Evolutionary conservation across 2,113 vertebrate genomes (phyloP).

Genomic region (Pungitius pungitius): DNA sequence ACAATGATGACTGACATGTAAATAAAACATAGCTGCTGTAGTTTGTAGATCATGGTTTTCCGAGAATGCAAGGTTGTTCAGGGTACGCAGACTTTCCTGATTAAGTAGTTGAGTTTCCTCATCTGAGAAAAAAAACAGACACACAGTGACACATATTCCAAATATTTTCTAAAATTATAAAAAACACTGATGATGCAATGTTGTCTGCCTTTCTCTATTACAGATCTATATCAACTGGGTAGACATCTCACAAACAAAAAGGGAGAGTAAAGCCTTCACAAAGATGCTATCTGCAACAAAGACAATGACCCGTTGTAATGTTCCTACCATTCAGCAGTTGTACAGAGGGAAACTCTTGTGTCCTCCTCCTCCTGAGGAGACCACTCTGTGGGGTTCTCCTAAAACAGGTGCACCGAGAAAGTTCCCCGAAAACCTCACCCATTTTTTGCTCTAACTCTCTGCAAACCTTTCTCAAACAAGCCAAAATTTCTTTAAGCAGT

Average conservation of each 20-base stretch:
- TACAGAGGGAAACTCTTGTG: conserved; percentile 47
- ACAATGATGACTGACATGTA: conserved; percentile 83
- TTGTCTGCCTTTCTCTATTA: neutral
- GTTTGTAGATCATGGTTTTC: conserved; percentile 79
- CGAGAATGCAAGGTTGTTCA: conserved; percentile 80
- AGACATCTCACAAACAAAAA: neutral
- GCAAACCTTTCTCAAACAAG: conserved; percentile 60
- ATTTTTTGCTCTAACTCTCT: conserved; percentile 64
- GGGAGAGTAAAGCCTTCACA: neutral
- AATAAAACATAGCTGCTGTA: conserved; percentile 81
- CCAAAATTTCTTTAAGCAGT: conserved; percentile 67
- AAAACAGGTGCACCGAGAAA: conserved; percentile 73
- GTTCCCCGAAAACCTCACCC: conserved; percentile 63
- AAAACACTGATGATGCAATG: neutral
- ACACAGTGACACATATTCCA: too few relatives aligned
- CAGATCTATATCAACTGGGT: neutral
- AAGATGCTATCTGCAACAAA: conserved; percentile 10
- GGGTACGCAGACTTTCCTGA: conserved; percentile 69
- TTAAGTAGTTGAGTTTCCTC: conserved; percentile 36
- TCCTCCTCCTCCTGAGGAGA: conserved; percentile 41
- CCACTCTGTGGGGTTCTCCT: conserved; percentile 45
- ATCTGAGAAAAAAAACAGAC: too few relatives aligned
- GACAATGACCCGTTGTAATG: neutral
- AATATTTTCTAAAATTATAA: neutral
- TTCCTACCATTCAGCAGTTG: conserved; percentile 76